A percentile compares a stretch with the other conserved stretches of the same genome.
Conservation (phyloP, 2,113 vertebrate species). For the Tetrao urogallus region DNA sequence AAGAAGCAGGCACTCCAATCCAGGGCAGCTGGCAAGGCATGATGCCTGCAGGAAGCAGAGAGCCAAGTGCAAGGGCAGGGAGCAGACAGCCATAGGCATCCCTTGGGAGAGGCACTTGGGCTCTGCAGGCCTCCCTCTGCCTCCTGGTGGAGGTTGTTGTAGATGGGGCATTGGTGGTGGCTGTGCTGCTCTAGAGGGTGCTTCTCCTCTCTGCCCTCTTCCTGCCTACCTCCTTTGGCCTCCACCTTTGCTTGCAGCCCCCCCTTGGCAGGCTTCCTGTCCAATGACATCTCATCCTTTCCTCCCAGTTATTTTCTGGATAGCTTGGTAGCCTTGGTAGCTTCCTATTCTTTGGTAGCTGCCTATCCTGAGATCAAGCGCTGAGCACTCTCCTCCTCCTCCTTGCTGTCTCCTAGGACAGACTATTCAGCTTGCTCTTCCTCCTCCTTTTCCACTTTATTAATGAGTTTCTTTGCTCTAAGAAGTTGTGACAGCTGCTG, state of each 20-base stretch:
- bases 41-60: background rate
- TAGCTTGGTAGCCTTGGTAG: too few relatives aligned
- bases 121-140: background rate
- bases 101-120: background rate
- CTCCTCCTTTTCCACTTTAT: slow-evolving; percentile 52
- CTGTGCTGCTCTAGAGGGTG: background rate
- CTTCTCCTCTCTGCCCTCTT: background rate
- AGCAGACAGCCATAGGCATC: background rate
- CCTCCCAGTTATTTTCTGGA: background rate
- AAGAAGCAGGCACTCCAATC: background rate
- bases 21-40: background rate
- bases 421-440: slow-evolving; percentile 42
- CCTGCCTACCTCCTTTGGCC: background rate
- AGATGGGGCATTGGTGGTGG: fast-evolving
- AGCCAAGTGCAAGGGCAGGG: background rate
- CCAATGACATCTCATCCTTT: background rate
- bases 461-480: slow-evolving; percentile 38
- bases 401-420: slow-evolving; percentile 36
- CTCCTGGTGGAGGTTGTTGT: background rate
- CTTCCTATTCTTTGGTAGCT: background rate
- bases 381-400: slow-evolving; percentile 17
- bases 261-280: background rate
- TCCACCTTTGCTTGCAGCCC: background rate
- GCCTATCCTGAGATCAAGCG: background rate
- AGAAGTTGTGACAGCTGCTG: background rate